Evolutionary conservation across 2,888 invertebrate genomes (phyloP).

Genomic region (Dasypolia templi): DNA sequence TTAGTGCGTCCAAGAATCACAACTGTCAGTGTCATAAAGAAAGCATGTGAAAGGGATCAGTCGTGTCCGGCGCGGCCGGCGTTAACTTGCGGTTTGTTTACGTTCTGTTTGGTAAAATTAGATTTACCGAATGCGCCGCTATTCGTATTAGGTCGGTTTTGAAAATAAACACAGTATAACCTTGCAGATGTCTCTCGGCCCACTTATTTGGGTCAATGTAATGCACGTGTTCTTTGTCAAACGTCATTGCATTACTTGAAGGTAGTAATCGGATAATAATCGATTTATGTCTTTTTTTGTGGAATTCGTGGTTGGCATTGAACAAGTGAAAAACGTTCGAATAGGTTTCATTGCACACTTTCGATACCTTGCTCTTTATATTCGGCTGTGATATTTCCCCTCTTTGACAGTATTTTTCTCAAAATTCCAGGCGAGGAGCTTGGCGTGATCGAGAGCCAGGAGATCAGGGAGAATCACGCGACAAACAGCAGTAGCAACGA

Average conservation of each 20-base stretch:
- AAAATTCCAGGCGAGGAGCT: slow-evolving; percentile 86
- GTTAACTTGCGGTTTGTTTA: slow-evolving; percentile 87
- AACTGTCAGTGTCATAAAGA: slow-evolving; percentile 79
- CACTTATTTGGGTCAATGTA: slow-evolving; percentile 89
- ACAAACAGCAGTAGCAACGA: slow-evolving; percentile 85
- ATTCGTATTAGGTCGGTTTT: slow-evolving; percentile 88
- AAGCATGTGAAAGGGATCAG: slow-evolving; percentile 80
- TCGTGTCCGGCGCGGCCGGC: slow-evolving; percentile 74
- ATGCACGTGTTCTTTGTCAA: slow-evolving; percentile 86
- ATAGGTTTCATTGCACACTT: slow-evolving; percentile 33
- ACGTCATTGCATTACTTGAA: slow-evolving; percentile 71
- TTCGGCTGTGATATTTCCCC: slow-evolving; percentile 27
- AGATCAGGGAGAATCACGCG: slow-evolving; percentile 85
- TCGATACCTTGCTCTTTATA: slow-evolving; percentile 31
- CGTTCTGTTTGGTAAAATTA: slow-evolving; percentile 88
- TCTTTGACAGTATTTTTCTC: slow-evolving; percentile 22
- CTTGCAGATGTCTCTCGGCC: slow-evolving; percentile 86
- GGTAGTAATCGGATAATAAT: slow-evolving; percentile 64
- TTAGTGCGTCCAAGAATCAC: slow-evolving; percentile 77
- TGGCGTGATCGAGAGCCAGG: slow-evolving; percentile 86
- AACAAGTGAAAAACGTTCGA: slow-evolving; percentile 44
- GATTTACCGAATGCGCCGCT: slow-evolving; percentile 84
- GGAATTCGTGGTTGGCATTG: slow-evolving; percentile 53
- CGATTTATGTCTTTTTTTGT: slow-evolving; percentile 56
- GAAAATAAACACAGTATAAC: slow-evolving; percentile 88